Evolutionary conservation across 2,797 vertebrate species (phyloP), one percentile per base, ranked within the genome.

Genomic region (Halcyon chelicuti): DNA sequence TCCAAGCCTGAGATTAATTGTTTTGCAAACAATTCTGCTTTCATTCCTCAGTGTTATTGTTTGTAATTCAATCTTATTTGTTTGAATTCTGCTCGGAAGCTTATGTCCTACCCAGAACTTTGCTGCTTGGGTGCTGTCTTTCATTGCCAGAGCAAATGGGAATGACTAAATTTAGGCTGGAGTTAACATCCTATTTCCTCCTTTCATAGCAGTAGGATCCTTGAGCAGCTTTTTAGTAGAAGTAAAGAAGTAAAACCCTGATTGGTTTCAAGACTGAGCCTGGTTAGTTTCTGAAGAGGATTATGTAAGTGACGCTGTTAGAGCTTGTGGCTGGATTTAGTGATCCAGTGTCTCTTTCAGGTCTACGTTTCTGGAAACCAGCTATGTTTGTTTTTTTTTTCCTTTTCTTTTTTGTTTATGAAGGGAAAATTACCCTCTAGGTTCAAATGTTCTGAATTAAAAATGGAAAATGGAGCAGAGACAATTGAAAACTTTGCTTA

Each of bases 11-110:
- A 86, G 66, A 73, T 66, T 29, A 80, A 93, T 58, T 73, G 66
- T 76, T 96, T 83, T 94, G 76, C 85, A 88, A 86, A 86, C 58
- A 86, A 70, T 84, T 94, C 42, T 83, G 54, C 67, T 94, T 92
- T 93, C 65, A 52, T 94, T 96, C 70, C 55, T 91, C 1, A 1
- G 25, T 5, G 2, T 86, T 91, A 62, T 49, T 96, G 47, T 71
- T 79, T 66, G 58, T 29, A 31, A 75, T 95, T 95, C 72, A 72
- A 17, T 72, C 70, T 77, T 79, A 51, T 81, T 88, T 83, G 82
- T 88, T 81, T 95, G 72, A 90, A 67, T 90, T 90, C 68, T 93
- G 49, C 87, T 90, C 61, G 68, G 61, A 86, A 57, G 63, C 37
- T 83, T 65, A 70, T 70, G 66, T 92, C 35, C 40, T 91, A 58